Conservation (phyloP, 2,797 vertebrate species). For the Lepidocolaptes lacrymiger region DNA sequence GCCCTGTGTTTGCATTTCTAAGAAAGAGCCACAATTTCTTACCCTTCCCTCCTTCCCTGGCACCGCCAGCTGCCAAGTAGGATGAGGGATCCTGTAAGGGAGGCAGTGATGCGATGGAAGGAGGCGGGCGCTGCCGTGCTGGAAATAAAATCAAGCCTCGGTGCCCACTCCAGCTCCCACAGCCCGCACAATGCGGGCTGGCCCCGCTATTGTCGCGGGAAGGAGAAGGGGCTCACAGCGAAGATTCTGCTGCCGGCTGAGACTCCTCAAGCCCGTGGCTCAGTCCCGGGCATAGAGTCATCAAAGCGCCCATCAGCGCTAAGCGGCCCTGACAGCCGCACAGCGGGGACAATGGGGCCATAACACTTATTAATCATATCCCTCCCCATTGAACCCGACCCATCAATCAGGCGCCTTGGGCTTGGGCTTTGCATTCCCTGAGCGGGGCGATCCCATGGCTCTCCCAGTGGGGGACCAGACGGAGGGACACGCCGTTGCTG, state of each 20-base stretch:
- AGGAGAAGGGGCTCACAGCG: background rate
- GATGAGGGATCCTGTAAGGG: background rate
- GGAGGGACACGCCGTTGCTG: slow-evolving; percentile 16
- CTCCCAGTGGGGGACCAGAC: background rate
- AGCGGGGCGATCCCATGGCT: background rate
- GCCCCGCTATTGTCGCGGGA: background rate
- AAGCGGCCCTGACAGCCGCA: background rate
- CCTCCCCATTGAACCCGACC: background rate
- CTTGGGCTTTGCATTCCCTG: background rate
- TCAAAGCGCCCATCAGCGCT: background rate
- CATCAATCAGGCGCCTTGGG: slow-evolving; percentile 28
- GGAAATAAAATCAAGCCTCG: background rate
- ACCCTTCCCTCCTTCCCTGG: background rate
- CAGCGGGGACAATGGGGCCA: background rate
- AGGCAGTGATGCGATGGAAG: background rate
- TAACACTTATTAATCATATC: slow-evolving; percentile 43
- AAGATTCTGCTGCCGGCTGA: background rate
- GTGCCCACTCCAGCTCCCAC: background rate
- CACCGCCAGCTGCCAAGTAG: background rate
- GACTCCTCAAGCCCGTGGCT: background rate
- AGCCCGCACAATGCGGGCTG: background rate
- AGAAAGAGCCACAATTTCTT: background rate
- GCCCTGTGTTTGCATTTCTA: background rate
- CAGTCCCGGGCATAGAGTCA: background rate
- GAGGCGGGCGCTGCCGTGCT: fast-evolving